Evolutionary conservation across 1,140 invertebrate genomes (phyloP), one percentile per base, ranked within the genome.

Genomic region (Asobara japonica): DNA sequence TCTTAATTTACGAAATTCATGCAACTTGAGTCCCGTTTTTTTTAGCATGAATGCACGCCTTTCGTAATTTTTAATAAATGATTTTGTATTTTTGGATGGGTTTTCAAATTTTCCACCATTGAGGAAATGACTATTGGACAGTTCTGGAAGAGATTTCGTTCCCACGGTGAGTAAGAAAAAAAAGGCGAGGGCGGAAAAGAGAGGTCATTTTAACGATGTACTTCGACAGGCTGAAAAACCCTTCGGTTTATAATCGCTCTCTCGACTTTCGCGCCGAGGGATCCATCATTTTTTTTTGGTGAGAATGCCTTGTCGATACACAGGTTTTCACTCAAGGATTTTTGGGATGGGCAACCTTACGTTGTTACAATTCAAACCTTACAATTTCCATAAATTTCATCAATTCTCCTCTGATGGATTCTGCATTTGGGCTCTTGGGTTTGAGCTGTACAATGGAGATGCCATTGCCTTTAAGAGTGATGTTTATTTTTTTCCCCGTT

Each of bases 131-230:
- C 25, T 4, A 29, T 33, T 56, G 60, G 68, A 51, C 56, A 45
- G 71, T 62, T 56, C 69, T 62, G 61, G 56, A 66, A 65, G 71
- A 45, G 69, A 67, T 69, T 65, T 74, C 71, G 61, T 72, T 70
- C 69, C 73, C 65, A 71, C 70, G 69, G 62, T 30, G 45, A 13
- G n/a, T n/a, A n/a, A n/a, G n/a, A n/a, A n/a, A 25, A 20, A 27
- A 56, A 56, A 56, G 25, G 51, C 22, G 51, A 18, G 22, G 51
- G 51, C 51, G 51, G 51, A 56, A n/a, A 56, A 27, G 51, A 56
- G 51, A 56, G 51, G 18, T 56, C 22, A 45, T 56, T 69, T 74
- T 72, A 74, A 72, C 73, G 73, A 74, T 67, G 62, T 51, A 41
- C 69, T 71, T 36, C 1, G 6, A 61, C 41, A 30, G 20, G 70